Base-by-base conservation (phyloP, 2,888 invertebrate species). In the Morpho deidamia region DNA sequence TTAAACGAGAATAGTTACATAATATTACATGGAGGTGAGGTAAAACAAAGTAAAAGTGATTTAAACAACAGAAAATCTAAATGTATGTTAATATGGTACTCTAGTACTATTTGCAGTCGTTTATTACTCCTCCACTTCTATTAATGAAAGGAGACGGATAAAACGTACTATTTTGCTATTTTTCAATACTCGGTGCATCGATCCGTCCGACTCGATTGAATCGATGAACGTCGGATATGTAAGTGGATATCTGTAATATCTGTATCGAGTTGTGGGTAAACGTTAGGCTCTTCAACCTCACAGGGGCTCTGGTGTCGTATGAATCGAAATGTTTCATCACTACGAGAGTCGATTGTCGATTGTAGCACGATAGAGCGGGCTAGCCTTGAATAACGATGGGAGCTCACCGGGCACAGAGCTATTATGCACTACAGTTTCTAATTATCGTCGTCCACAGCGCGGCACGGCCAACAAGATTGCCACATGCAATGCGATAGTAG, bases 21-120 rank as follows among this genome's bases (percentile, higher is more conserved):
- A n/a, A n/a, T n/a, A n/a, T n/a, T 52, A 35, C 51, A 72, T 72
- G 71, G 68, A 66, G 72, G 62, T 72, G 72, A 70, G 37, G 66
- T 66, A 70, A 68, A 66, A 59, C 47, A 68, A 72, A 63, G 38
- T 44, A 66, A 68, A 63, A 63, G 53, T 44, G 61, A 62, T 55
- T 59, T 33, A 55, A 64, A 63, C 51, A 62, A 57, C 44, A 50
- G 44, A 56, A 55, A 55, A 56, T 52, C 45, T 51, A 56, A 39
- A 56, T 47, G 38, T 42, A 53, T 52, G 46, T 47, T 49, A 39
- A 34, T 11, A 34, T 23, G 34, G 44, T 47, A n/a, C n/a, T 23
- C 11, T 38, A 43, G 8, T 10, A 14, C 37, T 9, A 11, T 12
- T 23, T 9, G 33, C 11, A 12, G 10, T 23, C 11, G 23, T 23